phyloP scores from a whole-genome alignment of 1,140 invertebrate genomes.

The Atta cephalotes region DNA sequence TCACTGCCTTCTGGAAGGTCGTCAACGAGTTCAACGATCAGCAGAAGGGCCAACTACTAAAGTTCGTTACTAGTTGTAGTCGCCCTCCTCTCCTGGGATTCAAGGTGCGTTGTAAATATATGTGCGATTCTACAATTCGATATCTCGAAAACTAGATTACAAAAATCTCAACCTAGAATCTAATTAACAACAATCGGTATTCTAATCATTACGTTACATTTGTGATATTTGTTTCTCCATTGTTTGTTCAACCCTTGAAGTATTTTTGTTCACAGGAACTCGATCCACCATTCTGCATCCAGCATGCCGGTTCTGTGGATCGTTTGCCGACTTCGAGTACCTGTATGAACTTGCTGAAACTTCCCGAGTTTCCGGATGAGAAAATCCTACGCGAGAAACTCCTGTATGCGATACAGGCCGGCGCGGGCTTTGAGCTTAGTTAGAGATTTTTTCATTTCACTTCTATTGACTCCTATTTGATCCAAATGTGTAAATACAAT shows the following conservation, averaged over 20 bases:
- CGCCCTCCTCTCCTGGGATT: slow-evolving; percentile 98
- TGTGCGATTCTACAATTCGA: too few species aligned
- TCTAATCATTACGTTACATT: background rate
- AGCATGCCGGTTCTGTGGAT: slow-evolving; percentile 94
- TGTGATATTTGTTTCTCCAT: background rate
- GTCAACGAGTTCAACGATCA: slow-evolving; percentile 93
- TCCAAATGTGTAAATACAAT: slow-evolving; percentile 44
- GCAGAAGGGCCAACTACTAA: slow-evolving; percentile 94
- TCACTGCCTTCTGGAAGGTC: slow-evolving; percentile 94
- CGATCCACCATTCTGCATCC: slow-evolving; percentile 97
- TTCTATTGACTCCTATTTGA: slow-evolving; percentile 29
- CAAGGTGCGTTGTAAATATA: slow-evolving; percentile 88
- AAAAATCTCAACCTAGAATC: background rate
- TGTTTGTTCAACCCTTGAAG: background rate
- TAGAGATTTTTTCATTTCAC: slow-evolving; percentile 83
- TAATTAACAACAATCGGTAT: background rate
- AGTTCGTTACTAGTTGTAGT: slow-evolving; percentile 99
- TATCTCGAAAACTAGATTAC: background rate
- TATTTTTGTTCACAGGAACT: slow-evolving; percentile 90
- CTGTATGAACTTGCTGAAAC: slow-evolving; percentile 98
- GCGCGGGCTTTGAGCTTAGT: slow-evolving; percentile 98
- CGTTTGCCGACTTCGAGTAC: slow-evolving; percentile 97
- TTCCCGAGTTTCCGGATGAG: slow-evolving; percentile 95
- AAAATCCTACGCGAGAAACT: slow-evolving; percentile 93
- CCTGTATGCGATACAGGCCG: slow-evolving; percentile 97